Base-by-base conservation (phyloP, 2,888 invertebrate genomes). In the Neoaliturus tenellus region DNA sequence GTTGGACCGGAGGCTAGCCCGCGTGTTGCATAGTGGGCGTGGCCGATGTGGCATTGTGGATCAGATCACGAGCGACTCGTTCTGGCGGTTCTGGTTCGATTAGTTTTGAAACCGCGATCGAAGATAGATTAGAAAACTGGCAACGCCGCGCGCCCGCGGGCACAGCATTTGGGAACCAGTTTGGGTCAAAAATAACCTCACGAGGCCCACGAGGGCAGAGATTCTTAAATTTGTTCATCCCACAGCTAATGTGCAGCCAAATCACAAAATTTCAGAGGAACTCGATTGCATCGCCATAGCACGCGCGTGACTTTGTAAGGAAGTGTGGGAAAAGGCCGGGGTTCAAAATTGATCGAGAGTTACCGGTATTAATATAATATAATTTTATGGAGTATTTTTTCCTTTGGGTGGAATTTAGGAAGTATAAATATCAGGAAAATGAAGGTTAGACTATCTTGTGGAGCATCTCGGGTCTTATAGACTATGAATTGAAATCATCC, bases 141-240 rank as follows among this genome's bases (percentile, higher is more conserved):
- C 62, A 62, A 62, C 62, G 31, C 62, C 12, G 62, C 62, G 1
- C 62, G 62, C 62, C 62, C 62, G 62, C 62, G 62, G 62, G 10
- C 62, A 20, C 51, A 51, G 23, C 3, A 71, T 75, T 75, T 17
- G 48, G 75, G 20, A 75, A 75, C 75, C 75, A 75, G 75, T 75
- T 75, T 75, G 25, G 48, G 3, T 48, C 75, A 75, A 75, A 75
- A 75, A 75, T 75, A 75, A 28, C 8, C 31, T 23, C 48, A 5
- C 35, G 39, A 5, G 20, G 23, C 51, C 23, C 51, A 31, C 3
- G 62, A 62, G 25, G n/a, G 20, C 62, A 28, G 62, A n/a, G 6
- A 62, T 10, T 4, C 28, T 62, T 6, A 28, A 62, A 62, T 6
- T 62, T 62, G 55, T 55, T 17, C 20, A 25, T 62, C 28, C 12